Base-by-base conservation (phyloP, 2,888 invertebrate genomes). In the Harpagoxenus sublaevis region DNA sequence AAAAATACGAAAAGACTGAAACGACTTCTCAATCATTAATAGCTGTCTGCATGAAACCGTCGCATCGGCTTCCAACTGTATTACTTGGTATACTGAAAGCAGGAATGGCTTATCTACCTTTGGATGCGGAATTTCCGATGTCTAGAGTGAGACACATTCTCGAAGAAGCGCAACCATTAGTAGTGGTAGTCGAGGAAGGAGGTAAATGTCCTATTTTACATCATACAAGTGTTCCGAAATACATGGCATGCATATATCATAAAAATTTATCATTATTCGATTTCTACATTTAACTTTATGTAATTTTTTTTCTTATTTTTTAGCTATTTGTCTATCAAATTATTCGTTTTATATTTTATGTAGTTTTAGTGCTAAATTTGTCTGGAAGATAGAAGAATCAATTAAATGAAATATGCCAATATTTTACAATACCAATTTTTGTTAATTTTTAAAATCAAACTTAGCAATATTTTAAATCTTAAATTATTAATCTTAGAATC, bases 21-120 rank as follows among this genome's bases (percentile, higher is more conserved):
- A 57, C n/a, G 45, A 97, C 97, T 93, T 93, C 95, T 23, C 98
- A 98, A 93, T 97, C 97, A 0, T 97, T 98, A 15, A 96, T 98
- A 0, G 98, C 97, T 0, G 97, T 98, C 0, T 97, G 97, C 92
- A 97, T 98, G 97, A 96, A 96, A 88, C 98, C 98, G 0, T 96
- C 97, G 3, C 97, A 97, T 91, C 96, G 95, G 55, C 93, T 97
- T 83, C 96, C 98, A 10, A 95, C 96, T 48, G 95, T 97, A 0
- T 95, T 98, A 31, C 94, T 98, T 86, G 97, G 97, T 0, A 96
- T 97, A 74, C 97, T 98, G 96, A 98, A 98, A 95, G 96, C 97
- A 0, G 98, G 98, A 0, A 97, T 97, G 23, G 97, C 98, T 0
- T 98, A 98, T 95, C 95, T 98, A 77, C 98, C 98, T 0, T 96